Base-by-base conservation (phyloP, 2,797 vertebrate species). In the Artibeus lituratus region DNA sequence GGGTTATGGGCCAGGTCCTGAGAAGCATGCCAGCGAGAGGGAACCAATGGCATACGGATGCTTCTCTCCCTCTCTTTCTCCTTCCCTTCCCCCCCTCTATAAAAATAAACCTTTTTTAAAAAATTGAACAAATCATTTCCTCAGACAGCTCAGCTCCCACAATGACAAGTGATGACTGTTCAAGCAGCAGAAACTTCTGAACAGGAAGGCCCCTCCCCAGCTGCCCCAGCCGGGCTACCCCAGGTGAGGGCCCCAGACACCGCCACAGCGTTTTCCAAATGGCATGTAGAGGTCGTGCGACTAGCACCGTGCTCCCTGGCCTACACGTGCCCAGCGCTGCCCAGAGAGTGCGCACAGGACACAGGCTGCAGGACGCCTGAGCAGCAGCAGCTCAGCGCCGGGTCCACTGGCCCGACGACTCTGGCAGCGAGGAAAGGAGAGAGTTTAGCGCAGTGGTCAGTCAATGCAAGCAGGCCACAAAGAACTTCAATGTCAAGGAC, bases 321-420 rank as follows among this genome's bases (percentile, higher is more conserved):
- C 91, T 35, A 18, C 42, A 24, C 3, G 2, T 22, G 26, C 26
- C 19, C 10, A 7, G 37, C 35, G 39, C 81, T 6, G 49, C 7
- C 35, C 11, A 10, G 57, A 47, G 2, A 0, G 44, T 1, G 10
- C 4, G 4, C 55, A 14, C 5, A 12, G 49, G 59, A 70, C 24
- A 7, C 2, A 2, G 22, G 37, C 39, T n/a, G 51, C 3, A 16
- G 5, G 32, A 37, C 16, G 9, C 16, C 49, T 0, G 8, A 19
- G 37, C n/a, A 47, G 32, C 37, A 73, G 29, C n/a, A 5, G 47
- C 26, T 32, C 32, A 11, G 42, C 7, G 26, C 82, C 18, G 7
- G 24, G 1, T 26, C 22, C 26, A 3, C 32, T 37, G 26, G 2
- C 15, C 62, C 82, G 4, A 44, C 6, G 62, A 49, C 35, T 47